phyloP scores from a whole-genome alignment of 2,888 invertebrate species.

The Pheosia gnoma region DNA sequence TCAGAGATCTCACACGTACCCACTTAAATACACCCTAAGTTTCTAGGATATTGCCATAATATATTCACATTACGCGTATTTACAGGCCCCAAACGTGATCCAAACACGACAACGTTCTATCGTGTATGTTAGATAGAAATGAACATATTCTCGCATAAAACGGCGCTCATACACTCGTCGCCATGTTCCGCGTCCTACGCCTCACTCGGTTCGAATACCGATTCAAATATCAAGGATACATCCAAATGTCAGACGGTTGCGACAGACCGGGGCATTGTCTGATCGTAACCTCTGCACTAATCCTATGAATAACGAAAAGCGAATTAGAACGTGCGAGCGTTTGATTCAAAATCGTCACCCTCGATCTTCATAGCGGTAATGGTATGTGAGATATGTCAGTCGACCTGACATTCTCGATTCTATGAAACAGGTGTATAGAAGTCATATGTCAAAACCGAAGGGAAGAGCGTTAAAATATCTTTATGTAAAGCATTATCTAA shows the following conservation, averaged over 20 bases:
- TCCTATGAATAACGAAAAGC: slow-evolving; percentile 39
- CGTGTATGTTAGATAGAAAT: slow-evolving; percentile 26
- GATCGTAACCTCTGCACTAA: slow-evolving; percentile 47
- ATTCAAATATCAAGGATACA: slow-evolving; percentile 81
- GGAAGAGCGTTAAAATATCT: too few relatives aligned
- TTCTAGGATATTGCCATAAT: slow-evolving; percentile 10
- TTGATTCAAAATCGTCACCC: slow-evolving; percentile 43
- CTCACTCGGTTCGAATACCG: slow-evolving; percentile 65
- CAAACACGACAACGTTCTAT: slow-evolving; percentile 25
- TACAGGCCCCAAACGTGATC: slow-evolving; percentile 15
- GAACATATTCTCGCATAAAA: slow-evolving; percentile 31
- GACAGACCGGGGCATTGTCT: slow-evolving; percentile 68
- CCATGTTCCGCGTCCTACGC: slow-evolving; percentile 73
- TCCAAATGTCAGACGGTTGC: slow-evolving; percentile 76
- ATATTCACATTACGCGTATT: slow-evolving; percentile 19
- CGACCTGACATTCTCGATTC: slow-evolving; percentile 28
- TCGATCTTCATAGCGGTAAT: slow-evolving; percentile 27
- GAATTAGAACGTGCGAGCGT: slow-evolving; percentile 38
- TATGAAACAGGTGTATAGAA: slow-evolving; percentile 13
- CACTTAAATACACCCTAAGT: neutral
- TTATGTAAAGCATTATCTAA: too few relatives aligned
- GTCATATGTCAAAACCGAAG: too few relatives aligned
- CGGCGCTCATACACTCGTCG: slow-evolving; percentile 29
- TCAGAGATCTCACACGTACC: neutral
- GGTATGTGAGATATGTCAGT: slow-evolving; percentile 37